phyloP scores from a whole-genome alignment of 2,888 invertebrate species.

The Boloria euphrosyne region DNA sequence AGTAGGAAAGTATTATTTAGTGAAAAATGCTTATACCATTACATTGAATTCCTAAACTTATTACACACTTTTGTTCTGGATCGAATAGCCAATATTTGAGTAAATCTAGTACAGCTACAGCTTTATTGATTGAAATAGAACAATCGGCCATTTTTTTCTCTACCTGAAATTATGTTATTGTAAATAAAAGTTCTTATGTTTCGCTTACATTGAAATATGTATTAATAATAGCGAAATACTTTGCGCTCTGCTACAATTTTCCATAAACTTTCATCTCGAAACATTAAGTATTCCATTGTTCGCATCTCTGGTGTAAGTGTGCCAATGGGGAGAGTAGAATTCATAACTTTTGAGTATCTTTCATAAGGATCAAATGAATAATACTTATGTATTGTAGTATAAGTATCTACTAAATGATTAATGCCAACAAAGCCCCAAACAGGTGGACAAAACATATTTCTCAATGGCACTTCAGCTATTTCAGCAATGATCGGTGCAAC shows the following conservation, averaged over 20 bases:
- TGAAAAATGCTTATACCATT: slow-evolving; percentile 61
- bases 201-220: not conserved
- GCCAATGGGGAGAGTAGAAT: slow-evolving; percentile 78
- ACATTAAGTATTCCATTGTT: slow-evolving; percentile 76
- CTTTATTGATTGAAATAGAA: slow-evolving; percentile 54
- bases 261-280: slow-evolving; percentile 68
- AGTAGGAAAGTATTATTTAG: not conserved
- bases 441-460: slow-evolving; percentile 81
- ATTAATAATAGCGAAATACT: slow-evolving; percentile 49
- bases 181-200: not conserved
- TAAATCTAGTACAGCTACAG: slow-evolving; percentile 68
- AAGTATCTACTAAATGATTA: slow-evolving; percentile 79
- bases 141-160: slow-evolving; percentile 46
- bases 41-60: slow-evolving; percentile 80
- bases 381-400: slow-evolving; percentile 78
- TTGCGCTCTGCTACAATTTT: slow-evolving; percentile 58
- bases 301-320: slow-evolving; percentile 76
- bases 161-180: slow-evolving; percentile 33
- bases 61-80: slow-evolving; percentile 61
- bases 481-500: slow-evolving; percentile 65
- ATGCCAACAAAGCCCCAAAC: slow-evolving; percentile 85
- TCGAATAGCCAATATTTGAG: slow-evolving; percentile 77
- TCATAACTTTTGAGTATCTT: slow-evolving; percentile 72
- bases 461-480: slow-evolving; percentile 68
- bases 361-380: slow-evolving; percentile 76